Evolutionary conservation across 2,888 invertebrate genomes (phyloP), one percentile per base, ranked within the genome.

Genomic region (Stenichneumon culpator): DNA sequence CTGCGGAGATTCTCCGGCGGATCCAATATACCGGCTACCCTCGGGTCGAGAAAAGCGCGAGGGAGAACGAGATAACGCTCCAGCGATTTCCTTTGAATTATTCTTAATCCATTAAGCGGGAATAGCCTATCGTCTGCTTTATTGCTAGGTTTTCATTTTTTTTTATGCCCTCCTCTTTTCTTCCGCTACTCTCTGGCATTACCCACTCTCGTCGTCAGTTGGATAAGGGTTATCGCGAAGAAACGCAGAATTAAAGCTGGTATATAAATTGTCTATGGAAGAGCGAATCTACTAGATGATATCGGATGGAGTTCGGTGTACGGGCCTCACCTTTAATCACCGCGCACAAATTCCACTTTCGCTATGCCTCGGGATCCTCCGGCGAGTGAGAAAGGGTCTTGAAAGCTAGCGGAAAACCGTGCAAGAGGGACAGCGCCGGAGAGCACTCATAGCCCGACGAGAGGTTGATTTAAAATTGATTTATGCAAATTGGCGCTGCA

Each of bases 401-500:
- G 77, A 84, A 81, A 81, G 78, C 63, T 36, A 54, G 44, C 32
- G 72, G 57, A 84, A 84, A 78, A 50, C 57, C 75, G 65, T 54
- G 39, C 25, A 52, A 72, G 67, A 65, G 73, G 50, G 65, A 68
- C 36, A 77, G 47, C 52, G 14, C 28, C 19, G 22, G 54, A 44
- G 75, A 67, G 67, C 77, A 67, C 77, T 77, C 77, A 77, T 77
- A 77, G 77, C 39, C 63, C 63, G 74, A 67, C 77, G 85, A 83
- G 75, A 88, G 90, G 91, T 92, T 92, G 92, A 93, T 93, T 93
- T 93, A 92, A 93, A 93, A 93, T 93, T 93, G 93, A 93, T 93
- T 93, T 91, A 93, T 93, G 93, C 93, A 93, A 93, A 93, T 93
- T 93, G 93, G 90, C 91, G 92, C 92, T 92, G 93, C 92, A 93